These are phyloP conservation scores for Trematomus bernacchii DNA, from an alignment of 2,797 vertebrate species.

Conservation along the genomic window DNA sequence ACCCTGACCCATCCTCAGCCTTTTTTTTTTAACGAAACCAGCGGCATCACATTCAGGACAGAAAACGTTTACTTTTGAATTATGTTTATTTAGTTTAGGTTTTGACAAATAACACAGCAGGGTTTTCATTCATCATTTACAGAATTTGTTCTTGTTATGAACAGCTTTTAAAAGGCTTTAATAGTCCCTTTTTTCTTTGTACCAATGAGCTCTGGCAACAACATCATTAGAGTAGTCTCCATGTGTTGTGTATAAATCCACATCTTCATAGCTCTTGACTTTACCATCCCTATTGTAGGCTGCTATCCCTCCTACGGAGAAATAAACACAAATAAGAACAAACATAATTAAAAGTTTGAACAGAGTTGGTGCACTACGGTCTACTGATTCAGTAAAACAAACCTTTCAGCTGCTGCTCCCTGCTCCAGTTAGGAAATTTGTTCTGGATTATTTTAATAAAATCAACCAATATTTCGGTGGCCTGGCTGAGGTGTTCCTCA, in stretches of 20 bases:
- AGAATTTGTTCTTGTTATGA: neutral
- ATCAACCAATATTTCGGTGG: constrained; percentile 34
- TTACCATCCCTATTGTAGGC: constrained; percentile 67
- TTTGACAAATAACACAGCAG: neutral
- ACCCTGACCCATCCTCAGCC: neutral
- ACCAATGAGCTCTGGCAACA: constrained; percentile 62
- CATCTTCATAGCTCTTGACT: neutral
- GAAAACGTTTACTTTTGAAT: neutral
- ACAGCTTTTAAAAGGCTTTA: neutral
- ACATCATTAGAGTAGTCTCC: constrained; percentile 63
- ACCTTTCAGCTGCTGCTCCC: constrained; percentile 68
- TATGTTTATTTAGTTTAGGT: neutral
- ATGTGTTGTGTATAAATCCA: constrained; percentile 41
- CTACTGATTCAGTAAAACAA: constrained; percentile 11
- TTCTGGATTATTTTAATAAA: constrained; percentile 2
- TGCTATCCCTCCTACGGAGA: constrained; percentile 57
- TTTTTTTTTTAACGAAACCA: neutral
- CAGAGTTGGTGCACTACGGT: no score
- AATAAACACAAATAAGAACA: constrained; percentile 13
- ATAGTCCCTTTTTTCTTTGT: neutral
- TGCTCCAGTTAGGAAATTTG: neutral
- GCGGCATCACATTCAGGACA: neutral
- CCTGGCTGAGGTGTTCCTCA: constrained; percentile 61
- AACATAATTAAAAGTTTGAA: neutral
- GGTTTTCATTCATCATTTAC: neutral